Base-by-base conservation (phyloP, 1,140 invertebrate genomes). In the Idris sp. region DNA sequence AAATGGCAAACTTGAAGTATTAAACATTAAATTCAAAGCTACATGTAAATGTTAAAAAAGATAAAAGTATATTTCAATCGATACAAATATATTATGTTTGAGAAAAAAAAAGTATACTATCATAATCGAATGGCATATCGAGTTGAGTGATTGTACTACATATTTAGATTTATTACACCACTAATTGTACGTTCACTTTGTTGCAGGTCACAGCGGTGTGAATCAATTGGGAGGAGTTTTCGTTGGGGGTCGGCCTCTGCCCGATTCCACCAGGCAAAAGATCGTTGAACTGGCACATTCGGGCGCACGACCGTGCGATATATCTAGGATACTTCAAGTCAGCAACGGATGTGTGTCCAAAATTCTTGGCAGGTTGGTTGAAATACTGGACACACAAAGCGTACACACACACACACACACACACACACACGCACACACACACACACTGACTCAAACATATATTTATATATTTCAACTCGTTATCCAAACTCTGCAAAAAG, bases 181-280 rank as follows among this genome's bases (percentile, higher is more conserved):
- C 38, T 74, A 59, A 74, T 74, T 41, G 36, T 49, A 48, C 18
- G 31, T 38, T 67, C 33, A 53, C 40, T 61, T 58, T 71, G 30
- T 33, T 58, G 91, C 93, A 89, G 96, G 96, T 72, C 96, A 98
- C 90, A 97, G 95, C 86, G 97, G 97, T 61, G 96, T 99, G 81
- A 99, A 99, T 89, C 98, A 99, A 89, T 92, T 99, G 68, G 98
- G 98, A 54, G 98, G 98, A 30, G 97, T 98, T 46, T 99, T 98
- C 90, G 97, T 99, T 64, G 98, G 98, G 87, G 98, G 98, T 14
- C 90, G 98, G 62, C 98, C 98, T 4, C 89, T 99, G 80, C 98
- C 98, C 0, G 98, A 99, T 88, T 95, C 95, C 14, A 56, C 97
- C 31, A 90, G 98, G 65, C 96, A 98, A 89, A 96, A 97, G 90